Evolutionary conservation across 2,797 vertebrate species (phyloP).

Genomic region (Triplophysa bombifrons): DNA sequence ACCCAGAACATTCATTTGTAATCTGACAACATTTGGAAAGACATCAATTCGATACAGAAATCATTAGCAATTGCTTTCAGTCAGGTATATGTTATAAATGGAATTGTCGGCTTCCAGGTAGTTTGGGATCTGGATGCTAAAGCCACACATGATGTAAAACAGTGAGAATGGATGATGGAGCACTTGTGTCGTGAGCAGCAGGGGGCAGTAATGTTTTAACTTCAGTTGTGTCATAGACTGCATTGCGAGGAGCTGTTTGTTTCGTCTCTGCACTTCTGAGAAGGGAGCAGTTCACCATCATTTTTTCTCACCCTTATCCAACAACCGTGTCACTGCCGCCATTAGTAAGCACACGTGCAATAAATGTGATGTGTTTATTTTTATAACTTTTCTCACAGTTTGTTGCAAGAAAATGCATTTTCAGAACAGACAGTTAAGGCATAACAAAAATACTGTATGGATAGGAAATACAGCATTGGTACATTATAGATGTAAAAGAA

Average conservation of each 20-base stretch:
- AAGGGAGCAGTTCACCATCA: neutral
- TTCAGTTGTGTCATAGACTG: neutral
- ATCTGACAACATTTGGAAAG: neutral
- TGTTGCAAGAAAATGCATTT: neutral
- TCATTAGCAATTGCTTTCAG: neutral
- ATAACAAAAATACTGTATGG: too few relatives aligned
- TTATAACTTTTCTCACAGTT: too few relatives aligned
- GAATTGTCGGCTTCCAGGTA: constrained; percentile 68
- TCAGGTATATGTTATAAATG: constrained; percentile 67
- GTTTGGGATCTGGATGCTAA: constrained; percentile 72
- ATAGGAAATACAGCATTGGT: too few relatives aligned
- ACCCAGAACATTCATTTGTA: neutral
- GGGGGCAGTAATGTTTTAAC: constrained; percentile 52
- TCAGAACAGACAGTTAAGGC: too few relatives aligned
- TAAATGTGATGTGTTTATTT: too few relatives aligned
- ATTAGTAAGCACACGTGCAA: too few relatives aligned
- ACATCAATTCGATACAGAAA: neutral
- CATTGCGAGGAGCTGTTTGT: neutral
- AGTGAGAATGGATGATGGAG: neutral
- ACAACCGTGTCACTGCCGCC: too few relatives aligned
- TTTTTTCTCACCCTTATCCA: too few relatives aligned
- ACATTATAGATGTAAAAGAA: too few relatives aligned
- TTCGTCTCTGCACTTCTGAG: neutral
- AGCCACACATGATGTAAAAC: constrained; percentile 77
- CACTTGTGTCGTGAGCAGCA: constrained; percentile 33